phyloP scores from a whole-genome alignment of 2,113 vertebrate species.

The Rhea pennata region DNA sequence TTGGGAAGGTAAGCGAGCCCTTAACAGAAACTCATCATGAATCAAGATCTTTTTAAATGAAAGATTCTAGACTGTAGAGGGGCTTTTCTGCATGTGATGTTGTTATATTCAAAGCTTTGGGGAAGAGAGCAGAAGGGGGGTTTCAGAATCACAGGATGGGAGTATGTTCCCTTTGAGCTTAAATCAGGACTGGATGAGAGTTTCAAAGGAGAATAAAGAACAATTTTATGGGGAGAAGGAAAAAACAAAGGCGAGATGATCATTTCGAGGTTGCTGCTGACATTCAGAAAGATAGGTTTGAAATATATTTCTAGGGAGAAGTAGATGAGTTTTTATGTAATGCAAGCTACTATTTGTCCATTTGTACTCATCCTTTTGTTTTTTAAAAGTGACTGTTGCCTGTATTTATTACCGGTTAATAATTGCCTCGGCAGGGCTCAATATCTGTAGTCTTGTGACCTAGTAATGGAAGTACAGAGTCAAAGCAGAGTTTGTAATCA shows the following conservation, averaged over 20 bases:
- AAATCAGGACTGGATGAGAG: background rate
- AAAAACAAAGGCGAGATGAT: background rate
- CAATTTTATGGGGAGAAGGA: background rate
- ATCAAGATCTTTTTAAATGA: background rate
- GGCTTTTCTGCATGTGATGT: background rate
- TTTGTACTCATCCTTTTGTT: background rate
- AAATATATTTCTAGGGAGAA: background rate
- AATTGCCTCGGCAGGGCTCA: rapidly evolving
- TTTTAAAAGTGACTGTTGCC: background rate
- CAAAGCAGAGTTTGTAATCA: too few species aligned
- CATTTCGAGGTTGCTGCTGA: background rate
- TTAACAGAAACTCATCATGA: background rate
- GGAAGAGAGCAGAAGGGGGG: background rate
- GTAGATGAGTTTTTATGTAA: background rate
- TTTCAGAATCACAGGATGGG: background rate
- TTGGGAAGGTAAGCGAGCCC: background rate
- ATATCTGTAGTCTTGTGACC: background rate
- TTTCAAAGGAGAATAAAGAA: background rate
- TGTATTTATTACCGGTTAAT: background rate
- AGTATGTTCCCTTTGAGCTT: background rate
- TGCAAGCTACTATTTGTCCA: background rate
- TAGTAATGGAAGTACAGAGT: background rate
- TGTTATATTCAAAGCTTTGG: background rate
- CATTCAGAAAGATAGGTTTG: background rate
- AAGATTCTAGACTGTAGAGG: background rate